These are phyloP conservation scores for Trachymyrmex septentrionalis DNA, from an alignment of 1,140 invertebrate species.

Conservation along the genomic window DNA sequence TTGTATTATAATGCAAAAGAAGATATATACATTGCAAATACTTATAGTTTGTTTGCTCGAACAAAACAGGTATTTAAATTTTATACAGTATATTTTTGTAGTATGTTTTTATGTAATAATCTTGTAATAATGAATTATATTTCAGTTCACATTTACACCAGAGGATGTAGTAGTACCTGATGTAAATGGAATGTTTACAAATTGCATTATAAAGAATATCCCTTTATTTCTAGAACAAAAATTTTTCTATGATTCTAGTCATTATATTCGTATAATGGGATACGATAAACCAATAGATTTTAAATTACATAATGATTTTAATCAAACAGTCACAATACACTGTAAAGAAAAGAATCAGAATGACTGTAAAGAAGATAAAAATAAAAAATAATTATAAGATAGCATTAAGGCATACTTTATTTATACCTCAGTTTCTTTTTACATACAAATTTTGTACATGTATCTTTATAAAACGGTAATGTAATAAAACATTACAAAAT, in stretches of 20 bases:
- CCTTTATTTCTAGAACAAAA: slow-evolving; percentile 92
- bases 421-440: slow-evolving; percentile 43
- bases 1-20: slow-evolving; percentile 89
- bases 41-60: neutral
- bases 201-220: slow-evolving; percentile 90
- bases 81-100: slow-evolving; percentile 75
- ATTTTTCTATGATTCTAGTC: slow-evolving; percentile 89
- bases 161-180: slow-evolving; percentile 93
- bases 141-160: slow-evolving; percentile 91
- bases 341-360: neutral
- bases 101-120: slow-evolving; percentile 72
- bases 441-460: slow-evolving; percentile 61
- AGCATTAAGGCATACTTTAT: slow-evolving; percentile 16
- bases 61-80: slow-evolving; percentile 18
- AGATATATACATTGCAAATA: slow-evolving; percentile 55
- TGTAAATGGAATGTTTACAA: slow-evolving; percentile 93
- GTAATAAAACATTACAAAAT: too few relatives aligned
- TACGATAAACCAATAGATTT: slow-evolving; percentile 96
- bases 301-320: slow-evolving; percentile 84
- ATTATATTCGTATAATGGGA: slow-evolving; percentile 95
- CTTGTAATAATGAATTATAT: slow-evolving; percentile 87
- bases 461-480: slow-evolving; percentile 43
- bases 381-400: slow-evolving; percentile 52
- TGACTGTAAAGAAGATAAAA: slow-evolving; percentile 24
- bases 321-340: slow-evolving; percentile 9